Percentiles rank a stretch among this genome's conserved stretches.
Conservation (phyloP, 2,797 vertebrate genomes). For the Ceryle rudis region DNA sequence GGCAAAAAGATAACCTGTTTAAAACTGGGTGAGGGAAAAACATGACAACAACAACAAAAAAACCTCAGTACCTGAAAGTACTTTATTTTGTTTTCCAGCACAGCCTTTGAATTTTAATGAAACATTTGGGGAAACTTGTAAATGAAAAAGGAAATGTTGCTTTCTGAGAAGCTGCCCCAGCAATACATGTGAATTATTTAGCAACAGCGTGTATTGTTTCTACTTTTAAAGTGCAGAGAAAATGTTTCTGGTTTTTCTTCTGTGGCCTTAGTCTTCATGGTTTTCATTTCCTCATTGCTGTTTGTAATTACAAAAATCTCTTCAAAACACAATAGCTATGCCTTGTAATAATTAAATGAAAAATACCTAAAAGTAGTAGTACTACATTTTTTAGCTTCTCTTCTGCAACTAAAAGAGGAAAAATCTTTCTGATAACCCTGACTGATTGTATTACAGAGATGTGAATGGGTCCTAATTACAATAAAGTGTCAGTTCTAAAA, state of each 20-base stretch:
- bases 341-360: not conserved
- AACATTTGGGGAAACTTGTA: conserved; percentile 57
- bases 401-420: not conserved
- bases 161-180: conserved; percentile 21
- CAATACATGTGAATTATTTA: conserved; percentile 50
- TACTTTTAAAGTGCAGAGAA: conserved; percentile 16
- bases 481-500: not conserved
- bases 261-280: not conserved
- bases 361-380: not conserved
- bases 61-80: conserved; percentile 12
- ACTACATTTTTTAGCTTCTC: not conserved
- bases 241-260: not conserved
- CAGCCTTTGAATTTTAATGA: conserved; percentile 66
- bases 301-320: not conserved
- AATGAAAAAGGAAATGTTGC: conserved; percentile 62
- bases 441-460: not conserved
- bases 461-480: not conserved
- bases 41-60: not conserved
- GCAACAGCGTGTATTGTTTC: not conserved
- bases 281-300: not conserved
- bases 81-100: conserved; percentile 32
- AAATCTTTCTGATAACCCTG: not conserved
- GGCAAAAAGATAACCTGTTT: conserved; percentile 9
- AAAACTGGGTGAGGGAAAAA: not conserved
- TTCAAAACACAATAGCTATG: not conserved